These are phyloP conservation scores for Ceratina calcarata DNA, from an alignment of 1,140 invertebrate species.

Conservation along the genomic window DNA sequence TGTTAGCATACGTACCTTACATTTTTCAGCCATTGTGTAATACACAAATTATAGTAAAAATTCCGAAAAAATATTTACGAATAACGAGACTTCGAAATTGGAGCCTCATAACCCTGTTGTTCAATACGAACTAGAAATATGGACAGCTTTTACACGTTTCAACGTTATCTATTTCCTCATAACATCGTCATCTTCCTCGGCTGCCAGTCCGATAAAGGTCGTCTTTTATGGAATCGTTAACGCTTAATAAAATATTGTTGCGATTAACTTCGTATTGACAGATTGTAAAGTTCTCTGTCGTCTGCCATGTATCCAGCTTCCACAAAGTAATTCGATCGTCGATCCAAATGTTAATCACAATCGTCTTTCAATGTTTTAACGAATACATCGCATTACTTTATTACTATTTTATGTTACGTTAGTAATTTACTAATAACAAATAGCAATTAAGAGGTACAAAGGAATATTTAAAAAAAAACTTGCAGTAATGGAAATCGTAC, in stretches of 20 bases:
- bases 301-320: constrained; percentile 12
- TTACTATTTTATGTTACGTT: background rate
- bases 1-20: constrained; percentile 64
- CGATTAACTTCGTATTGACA: constrained; percentile 23
- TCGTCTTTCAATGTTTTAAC: too few species aligned
- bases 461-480: constrained; percentile 1
- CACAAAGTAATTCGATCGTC: background rate
- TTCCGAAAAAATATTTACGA: constrained; percentile 62
- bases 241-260: background rate
- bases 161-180: constrained; percentile 7
- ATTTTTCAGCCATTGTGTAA: constrained; percentile 70
- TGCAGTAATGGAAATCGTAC: constrained; percentile 30
- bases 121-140: constrained; percentile 26
- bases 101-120: constrained; percentile 70
- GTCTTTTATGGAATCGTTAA: background rate
- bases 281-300: constrained; percentile 23
- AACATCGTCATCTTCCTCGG: background rate
- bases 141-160: constrained; percentile 16
- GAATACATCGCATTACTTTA: background rate
- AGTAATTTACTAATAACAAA: background rate
- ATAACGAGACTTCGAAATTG: constrained; percentile 54
- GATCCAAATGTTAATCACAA: background rate
- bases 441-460: background rate
- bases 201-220: background rate
- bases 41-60: constrained; percentile 51